These are phyloP conservation scores for Trichomalopsis sarcophagae DNA, from an alignment of 1,140 invertebrate genomes.

Conservation along the genomic window DNA sequence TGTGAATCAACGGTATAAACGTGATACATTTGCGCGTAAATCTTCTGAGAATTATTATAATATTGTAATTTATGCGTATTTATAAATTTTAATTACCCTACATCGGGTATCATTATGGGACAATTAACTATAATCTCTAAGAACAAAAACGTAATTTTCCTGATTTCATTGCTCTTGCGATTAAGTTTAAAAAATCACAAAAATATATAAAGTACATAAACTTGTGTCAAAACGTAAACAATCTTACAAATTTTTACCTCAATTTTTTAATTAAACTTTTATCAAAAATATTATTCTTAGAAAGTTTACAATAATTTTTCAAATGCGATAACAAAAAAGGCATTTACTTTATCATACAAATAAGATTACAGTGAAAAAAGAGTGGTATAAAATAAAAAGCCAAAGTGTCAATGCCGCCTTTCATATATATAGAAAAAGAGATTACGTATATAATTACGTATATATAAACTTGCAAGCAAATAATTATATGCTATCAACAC, in stretches of 20 bases:
- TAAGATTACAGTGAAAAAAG: neutral
- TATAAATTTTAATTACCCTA: neutral
- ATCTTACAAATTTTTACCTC: constrained; percentile 48
- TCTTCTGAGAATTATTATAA: neutral
- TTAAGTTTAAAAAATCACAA: neutral
- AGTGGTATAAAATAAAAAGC: neutral
- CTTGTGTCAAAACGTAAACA: constrained; percentile 44
- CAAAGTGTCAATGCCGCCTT: constrained; percentile 4
- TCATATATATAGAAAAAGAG: neutral
- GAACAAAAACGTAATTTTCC: neutral
- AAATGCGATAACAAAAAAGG: neutral
- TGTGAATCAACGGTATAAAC: neutral
- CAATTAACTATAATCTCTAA: neutral
- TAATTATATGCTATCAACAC: neutral
- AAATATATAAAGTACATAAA: constrained; percentile 38
- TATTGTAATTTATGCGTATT: neutral
- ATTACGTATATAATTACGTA: neutral
- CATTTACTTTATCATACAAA: constrained; percentile 1
- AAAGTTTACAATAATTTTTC: constrained; percentile 47
- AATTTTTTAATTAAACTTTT: constrained; percentile 40
- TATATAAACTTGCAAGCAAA: neutral
- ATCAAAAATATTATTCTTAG: constrained; percentile 47
- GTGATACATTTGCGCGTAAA: neutral
- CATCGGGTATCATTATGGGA: neutral
- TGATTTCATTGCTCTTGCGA: neutral